Conservation (phyloP, 1,140 invertebrate species). For the Nautilus pompilius region DNA sequence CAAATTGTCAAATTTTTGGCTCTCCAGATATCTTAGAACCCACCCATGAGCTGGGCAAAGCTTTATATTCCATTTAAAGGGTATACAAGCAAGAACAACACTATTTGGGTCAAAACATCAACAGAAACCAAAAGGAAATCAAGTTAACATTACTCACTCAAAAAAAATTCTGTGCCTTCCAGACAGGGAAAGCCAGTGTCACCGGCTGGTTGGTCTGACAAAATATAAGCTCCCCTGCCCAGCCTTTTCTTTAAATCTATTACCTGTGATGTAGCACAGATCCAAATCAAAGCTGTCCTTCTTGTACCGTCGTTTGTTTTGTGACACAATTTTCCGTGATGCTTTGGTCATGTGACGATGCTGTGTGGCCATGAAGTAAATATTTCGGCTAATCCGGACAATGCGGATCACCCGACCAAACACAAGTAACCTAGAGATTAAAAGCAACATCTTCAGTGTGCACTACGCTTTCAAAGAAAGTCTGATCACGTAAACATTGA, state of each 20-base stretch:
- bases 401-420: slow-evolving; percentile 57
- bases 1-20: too few relatives aligned
- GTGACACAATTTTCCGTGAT: slow-evolving; percentile 59
- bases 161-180: too few relatives aligned
- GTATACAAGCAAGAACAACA: background rate
- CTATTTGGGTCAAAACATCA: background rate
- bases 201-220: too few relatives aligned
- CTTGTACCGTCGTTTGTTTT: slow-evolving; percentile 62
- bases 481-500: too few relatives aligned
- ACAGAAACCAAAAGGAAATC: background rate
- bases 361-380: slow-evolving; percentile 54
- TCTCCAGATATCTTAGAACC: too few relatives aligned
- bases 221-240: too few relatives aligned
- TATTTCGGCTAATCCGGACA: slow-evolving; percentile 53
- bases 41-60: too few relatives aligned
- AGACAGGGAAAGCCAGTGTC: too few relatives aligned
- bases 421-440: slow-evolving; percentile 51
- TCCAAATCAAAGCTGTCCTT: slow-evolving; percentile 64
- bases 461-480: too few relatives aligned
- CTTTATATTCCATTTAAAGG: background rate
- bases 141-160: background rate
- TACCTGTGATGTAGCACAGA: slow-evolving; percentile 62
- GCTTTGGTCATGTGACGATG: slow-evolving; percentile 56
- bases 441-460: background rate
- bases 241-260: too few relatives aligned